A percentile compares a stretch with the other conserved stretches of the same genome.
Conservation (phyloP, 1,140 invertebrate species). For the Chelonus insularis region DNA sequence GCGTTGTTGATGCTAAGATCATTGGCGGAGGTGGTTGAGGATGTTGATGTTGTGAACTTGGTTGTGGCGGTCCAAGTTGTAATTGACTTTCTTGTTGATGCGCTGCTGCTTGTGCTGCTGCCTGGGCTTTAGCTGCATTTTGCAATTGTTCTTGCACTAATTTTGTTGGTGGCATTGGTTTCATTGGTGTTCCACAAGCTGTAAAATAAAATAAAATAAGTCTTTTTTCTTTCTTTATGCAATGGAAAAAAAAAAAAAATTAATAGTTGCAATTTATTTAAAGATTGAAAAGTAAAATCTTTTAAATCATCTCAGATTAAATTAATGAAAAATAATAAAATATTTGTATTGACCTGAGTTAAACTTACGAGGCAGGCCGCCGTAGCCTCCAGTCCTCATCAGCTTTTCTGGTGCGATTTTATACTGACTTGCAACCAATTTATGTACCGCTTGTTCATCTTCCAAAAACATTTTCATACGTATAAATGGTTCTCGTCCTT, state of each 20-base stretch:
- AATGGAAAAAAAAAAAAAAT: not conserved
- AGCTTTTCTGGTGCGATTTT: slow-evolving; percentile 96
- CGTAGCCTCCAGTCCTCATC: slow-evolving; percentile 92
- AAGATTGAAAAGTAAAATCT: too few relatives aligned
- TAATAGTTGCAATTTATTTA: too few relatives aligned
- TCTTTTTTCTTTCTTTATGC: not conserved
- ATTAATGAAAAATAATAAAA: slow-evolving; percentile 58
- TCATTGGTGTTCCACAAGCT: slow-evolving; percentile 73
- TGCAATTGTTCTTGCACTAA: slow-evolving; percentile 70
- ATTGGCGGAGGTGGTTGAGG: slow-evolving; percentile 51
- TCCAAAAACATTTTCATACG: slow-evolving; percentile 98
- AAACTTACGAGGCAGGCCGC: slow-evolving; percentile 78
- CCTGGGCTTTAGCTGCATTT: slow-evolving; percentile 54
- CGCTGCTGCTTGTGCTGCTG: slow-evolving; percentile 50
- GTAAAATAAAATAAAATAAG: slow-evolving; percentile 36
- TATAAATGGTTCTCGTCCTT: slow-evolving; percentile 95
- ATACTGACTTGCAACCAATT: slow-evolving; percentile 94
- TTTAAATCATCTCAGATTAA: too few relatives aligned
- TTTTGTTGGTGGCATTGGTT: slow-evolving; percentile 77
- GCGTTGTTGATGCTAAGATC: slow-evolving; percentile 54
- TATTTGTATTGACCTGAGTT: slow-evolving; percentile 61
- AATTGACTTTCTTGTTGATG: slow-evolving; percentile 57
- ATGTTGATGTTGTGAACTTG: slow-evolving; percentile 49
- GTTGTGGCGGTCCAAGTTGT: slow-evolving; percentile 55
- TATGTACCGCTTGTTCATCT: slow-evolving; percentile 95